phyloP scores from a whole-genome alignment of 2,797 vertebrate genomes.

The Acrossocheilus wenchowensis region DNA sequence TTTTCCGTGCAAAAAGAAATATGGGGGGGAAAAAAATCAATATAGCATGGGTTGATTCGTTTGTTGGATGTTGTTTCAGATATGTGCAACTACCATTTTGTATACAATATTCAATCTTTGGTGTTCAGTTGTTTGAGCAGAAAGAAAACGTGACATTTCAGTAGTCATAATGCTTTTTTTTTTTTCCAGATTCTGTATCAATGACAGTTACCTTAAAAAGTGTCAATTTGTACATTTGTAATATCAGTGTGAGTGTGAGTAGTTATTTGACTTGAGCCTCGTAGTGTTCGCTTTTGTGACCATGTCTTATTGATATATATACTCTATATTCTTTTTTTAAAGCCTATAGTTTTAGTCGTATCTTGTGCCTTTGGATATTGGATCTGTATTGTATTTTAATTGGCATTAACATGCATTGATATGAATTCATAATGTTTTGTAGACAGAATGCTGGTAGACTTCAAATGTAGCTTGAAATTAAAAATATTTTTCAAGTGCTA shows the following conservation, averaged over 20 bases:
- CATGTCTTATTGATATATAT: constrained; percentile 83
- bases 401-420: constrained; percentile 59
- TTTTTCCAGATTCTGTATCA: constrained; percentile 51
- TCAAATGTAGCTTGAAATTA: constrained; percentile 64
- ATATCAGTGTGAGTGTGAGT: constrained; percentile 87
- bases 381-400: constrained; percentile 79
- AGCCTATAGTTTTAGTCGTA: constrained; percentile 86
- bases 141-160: constrained; percentile 57
- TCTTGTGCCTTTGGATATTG: constrained; percentile 90
- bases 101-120: constrained; percentile 60
- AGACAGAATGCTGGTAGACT: constrained; percentile 65
- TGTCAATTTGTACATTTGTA: constrained; percentile 70
- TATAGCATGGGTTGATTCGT: constrained; percentile 64
- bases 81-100: constrained; percentile 56
- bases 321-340: constrained; percentile 77
- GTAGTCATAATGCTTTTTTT: constrained; percentile 75
- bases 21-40: constrained; percentile 26
- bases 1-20: constrained; percentile 57
- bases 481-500: constrained; percentile 65
- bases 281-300: constrained; percentile 86
- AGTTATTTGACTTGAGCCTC: constrained; percentile 81
- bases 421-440: constrained; percentile 64
- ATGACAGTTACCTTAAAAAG: constrained; percentile 83
- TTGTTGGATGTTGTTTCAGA: constrained; percentile 61
- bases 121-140: constrained; percentile 61